Conservation (phyloP, 2,797 vertebrate species). For the Pseudotriccus pelzelni region DNA sequence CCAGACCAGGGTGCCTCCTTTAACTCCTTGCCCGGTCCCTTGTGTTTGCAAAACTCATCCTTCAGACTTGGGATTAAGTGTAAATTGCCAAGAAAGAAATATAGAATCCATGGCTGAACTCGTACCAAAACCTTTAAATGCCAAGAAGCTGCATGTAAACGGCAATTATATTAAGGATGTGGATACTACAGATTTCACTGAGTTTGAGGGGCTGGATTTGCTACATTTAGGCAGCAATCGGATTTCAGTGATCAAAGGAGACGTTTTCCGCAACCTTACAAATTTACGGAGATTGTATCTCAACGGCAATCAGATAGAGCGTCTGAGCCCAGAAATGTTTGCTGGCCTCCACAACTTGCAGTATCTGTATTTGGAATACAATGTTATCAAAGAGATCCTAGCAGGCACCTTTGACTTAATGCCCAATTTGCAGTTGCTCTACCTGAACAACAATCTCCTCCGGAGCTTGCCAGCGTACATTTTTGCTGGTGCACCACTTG, state of each 20-base stretch:
- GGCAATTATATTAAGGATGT: slow-evolving; percentile 94
- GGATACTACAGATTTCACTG: slow-evolving; percentile 85
- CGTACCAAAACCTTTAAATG: slow-evolving; percentile 88
- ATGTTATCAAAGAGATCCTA: slow-evolving; percentile 95
- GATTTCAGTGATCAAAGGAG: slow-evolving; percentile 87
- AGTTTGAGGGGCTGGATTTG: slow-evolving; percentile 95
- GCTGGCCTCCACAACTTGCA: slow-evolving; percentile 93
- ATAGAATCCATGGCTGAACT: slow-evolving; percentile 90
- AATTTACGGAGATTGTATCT: slow-evolving; percentile 95
- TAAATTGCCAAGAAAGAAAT: slow-evolving; percentile 96
- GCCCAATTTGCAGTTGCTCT: slow-evolving; percentile 96
- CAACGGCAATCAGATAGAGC: slow-evolving; percentile 95
- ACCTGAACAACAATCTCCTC: slow-evolving; percentile 96
- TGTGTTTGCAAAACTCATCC: slow-evolving; percentile 96
- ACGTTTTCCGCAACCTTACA: slow-evolving; percentile 93
- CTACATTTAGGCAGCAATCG: slow-evolving; percentile 97
- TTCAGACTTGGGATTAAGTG: slow-evolving; percentile 94
- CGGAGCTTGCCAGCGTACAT: slow-evolving; percentile 93
- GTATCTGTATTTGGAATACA: slow-evolving; percentile 99
- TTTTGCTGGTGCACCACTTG: slow-evolving; percentile 90
- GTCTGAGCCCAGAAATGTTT: slow-evolving; percentile 95
- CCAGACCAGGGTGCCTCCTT: slow-evolving; percentile 90
- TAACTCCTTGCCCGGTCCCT: slow-evolving; percentile 86
- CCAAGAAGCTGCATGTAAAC: slow-evolving; percentile 95
- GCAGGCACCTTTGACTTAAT: slow-evolving; percentile 95